Base-by-base conservation (phyloP, 1,140 invertebrate species). In the Neodiprion pinetum region DNA sequence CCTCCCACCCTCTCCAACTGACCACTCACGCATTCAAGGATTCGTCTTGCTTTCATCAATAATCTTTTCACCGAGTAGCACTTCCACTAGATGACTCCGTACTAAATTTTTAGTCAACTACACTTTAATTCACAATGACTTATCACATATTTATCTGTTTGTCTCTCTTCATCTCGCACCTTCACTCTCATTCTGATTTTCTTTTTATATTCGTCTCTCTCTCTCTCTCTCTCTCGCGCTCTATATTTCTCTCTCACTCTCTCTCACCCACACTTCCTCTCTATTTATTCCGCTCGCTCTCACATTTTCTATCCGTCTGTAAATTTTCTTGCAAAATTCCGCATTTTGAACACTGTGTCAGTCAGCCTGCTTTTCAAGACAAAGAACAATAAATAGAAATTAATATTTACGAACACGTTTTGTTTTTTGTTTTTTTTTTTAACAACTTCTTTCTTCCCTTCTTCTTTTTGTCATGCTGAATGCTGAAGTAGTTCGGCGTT, bases 331-430 rank as follows among this genome's bases (percentile, higher is more conserved):
- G 28, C 28, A 40, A 40, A 40, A 40, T 70, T 23, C 40, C 74
- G 78, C 68, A 79, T 80, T 75, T 84, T 82, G 83, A 85, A 85
- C 84, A 86, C 86, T 87, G 86, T 84, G 83, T 85, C 85, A 87
- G 85, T 87, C 84, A 87, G 78, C 83, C 80, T 85, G 87, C 86
- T 87, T 83, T 86, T 87, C 53, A 61, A 86, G 87, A 88, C 85
- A 84, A 88, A 86, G 87, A 88, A 88, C 87, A 83, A 87, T 88
- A 88, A 40, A 88, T 87, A 88, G 85, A 87, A 85, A 88, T 87
- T 80, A 86, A 87, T 88, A 87, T 85, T 84, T 87, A 85, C 80
- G 83, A 86, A 88, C 84, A 88, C 82, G 85, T 85, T 82, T 82
- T 81, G 3, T 47, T 69, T 69, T 69, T 82, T 5, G 85, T 85